Evolutionary conservation across 2,888 invertebrate genomes (phyloP).

Genomic region (Eupelmus urozonus): DNA sequence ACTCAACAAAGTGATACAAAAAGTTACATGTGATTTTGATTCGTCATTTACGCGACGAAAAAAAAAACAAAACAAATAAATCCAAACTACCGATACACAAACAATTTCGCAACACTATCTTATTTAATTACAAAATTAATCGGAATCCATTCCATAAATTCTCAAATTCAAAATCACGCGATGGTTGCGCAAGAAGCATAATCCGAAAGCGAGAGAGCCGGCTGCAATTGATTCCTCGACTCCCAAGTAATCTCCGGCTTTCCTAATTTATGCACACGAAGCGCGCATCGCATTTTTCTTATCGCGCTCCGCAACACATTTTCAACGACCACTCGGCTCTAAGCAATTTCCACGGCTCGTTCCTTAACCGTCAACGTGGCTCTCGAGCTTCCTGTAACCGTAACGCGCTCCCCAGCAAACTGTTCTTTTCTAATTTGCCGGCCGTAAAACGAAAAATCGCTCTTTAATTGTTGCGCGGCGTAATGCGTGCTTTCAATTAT

Average conservation of each 20-base stretch:
- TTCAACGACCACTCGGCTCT: neutral
- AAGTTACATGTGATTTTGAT: no score
- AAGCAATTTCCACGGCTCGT: slow-evolving; percentile 10
- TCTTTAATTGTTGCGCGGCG: neutral
- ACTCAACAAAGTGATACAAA: no score
- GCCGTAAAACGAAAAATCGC: slow-evolving; percentile 16
- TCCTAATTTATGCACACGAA: slow-evolving; percentile 26
- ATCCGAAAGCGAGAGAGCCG: slow-evolving; percentile 2
- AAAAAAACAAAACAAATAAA: no score
- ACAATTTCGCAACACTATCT: slow-evolving; percentile 21
- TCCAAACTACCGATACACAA: neutral
- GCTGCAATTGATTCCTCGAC: slow-evolving; percentile 35
- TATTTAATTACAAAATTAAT: slow-evolving; percentile 22
- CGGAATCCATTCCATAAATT: neutral
- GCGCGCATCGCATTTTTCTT: slow-evolving; percentile 42
- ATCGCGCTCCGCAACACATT: slow-evolving; percentile 32
- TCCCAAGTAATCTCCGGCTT: slow-evolving; percentile 1
- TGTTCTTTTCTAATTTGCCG: slow-evolving; percentile 3
- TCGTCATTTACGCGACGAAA: no score
- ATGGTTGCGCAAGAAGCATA: slow-evolving; percentile 28
- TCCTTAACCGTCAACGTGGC: neutral
- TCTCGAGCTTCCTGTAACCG: slow-evolving; percentile 14
- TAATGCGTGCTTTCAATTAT: slow-evolving; percentile 36
- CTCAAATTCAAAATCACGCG: neutral
- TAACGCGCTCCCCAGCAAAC: neutral